Evolutionary conservation across 2,113 vertebrate species (phyloP).

Genomic region (Coptodon rendalli): DNA sequence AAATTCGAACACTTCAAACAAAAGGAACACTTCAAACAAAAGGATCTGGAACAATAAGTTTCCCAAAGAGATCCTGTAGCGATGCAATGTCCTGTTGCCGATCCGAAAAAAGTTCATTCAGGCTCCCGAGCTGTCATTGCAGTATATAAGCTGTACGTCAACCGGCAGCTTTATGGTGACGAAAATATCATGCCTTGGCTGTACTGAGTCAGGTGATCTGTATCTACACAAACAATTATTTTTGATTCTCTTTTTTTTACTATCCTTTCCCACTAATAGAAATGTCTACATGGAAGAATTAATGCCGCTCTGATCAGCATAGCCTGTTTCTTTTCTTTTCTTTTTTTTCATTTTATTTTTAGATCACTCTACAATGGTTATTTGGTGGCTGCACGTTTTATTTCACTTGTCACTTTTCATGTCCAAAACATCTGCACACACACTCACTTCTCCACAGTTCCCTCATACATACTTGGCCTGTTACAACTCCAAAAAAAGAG

Average conservation of each 20-base stretch:
- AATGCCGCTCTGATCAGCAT: not conserved
- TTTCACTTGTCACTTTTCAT: not conserved
- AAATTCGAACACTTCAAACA: not conserved
- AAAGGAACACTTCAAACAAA: not conserved
- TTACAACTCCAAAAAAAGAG: not conserved
- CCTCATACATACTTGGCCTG: not conserved
- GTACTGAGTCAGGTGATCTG: not conserved
- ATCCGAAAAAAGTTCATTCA: not conserved
- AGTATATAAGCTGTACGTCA: not conserved
- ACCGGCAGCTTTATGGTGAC: not conserved
- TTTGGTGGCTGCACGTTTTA: not conserved
- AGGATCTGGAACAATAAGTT: not conserved
- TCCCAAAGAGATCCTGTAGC: not conserved
- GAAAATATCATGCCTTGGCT: not conserved
- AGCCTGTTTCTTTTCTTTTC: not conserved
- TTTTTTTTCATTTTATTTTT: not conserved
- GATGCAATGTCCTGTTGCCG: not conserved
- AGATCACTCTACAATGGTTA: not conserved
- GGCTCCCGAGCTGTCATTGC: not conserved
- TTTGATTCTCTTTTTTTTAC: not conserved
- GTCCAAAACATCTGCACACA: not conserved
- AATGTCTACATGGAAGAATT: not conserved
- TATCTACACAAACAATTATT: not conserved
- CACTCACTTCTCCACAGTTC: not conserved
- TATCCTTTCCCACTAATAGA: not conserved